These are phyloP conservation scores for Amphipyra berbera DNA, from an alignment of 2,888 invertebrate species.

Conservation along the genomic window DNA sequence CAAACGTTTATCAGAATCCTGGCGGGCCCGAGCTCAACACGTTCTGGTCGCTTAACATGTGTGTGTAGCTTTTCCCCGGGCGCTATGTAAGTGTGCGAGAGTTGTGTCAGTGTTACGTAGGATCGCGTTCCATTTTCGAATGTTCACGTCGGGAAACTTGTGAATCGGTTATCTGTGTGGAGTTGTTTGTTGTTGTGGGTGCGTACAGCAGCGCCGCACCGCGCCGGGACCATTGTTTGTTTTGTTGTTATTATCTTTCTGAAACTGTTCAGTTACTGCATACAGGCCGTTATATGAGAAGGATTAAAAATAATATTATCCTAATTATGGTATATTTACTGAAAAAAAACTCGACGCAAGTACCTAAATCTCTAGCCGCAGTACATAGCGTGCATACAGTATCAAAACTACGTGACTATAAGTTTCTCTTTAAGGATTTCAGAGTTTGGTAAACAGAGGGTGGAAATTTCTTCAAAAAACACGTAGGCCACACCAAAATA, in stretches of 20 bases:
- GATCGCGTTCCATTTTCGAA: conserved; percentile 80
- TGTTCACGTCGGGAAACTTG: conserved; percentile 79
- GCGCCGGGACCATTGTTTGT: conserved; percentile 77
- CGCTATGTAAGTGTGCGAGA: conserved; percentile 70
- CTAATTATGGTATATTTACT: background rate
- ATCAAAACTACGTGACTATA: conserved; percentile 34
- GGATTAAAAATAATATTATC: conserved; percentile 20
- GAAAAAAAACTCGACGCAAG: background rate
- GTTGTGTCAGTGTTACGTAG: conserved; percentile 74
- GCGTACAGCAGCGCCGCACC: conserved; percentile 73
- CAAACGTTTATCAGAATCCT: conserved; percentile 44
- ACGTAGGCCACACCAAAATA: conserved; percentile 12
- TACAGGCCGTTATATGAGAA: conserved; percentile 44
- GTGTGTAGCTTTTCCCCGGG: conserved; percentile 80
- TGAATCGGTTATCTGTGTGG: conserved; percentile 85
- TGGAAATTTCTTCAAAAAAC: conserved; percentile 41
- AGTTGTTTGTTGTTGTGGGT: conserved; percentile 72
- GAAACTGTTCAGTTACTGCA: conserved; percentile 68
- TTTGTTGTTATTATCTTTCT: conserved; percentile 84
- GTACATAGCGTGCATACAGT: conserved; percentile 8
- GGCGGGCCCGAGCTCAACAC: conserved; percentile 69
- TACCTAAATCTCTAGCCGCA: conserved; percentile 2
- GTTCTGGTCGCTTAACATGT: conserved; percentile 62
- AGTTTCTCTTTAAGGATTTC: conserved; percentile 54
- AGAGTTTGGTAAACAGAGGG: conserved; percentile 75